These are phyloP conservation scores for Pluvialis apricaria DNA, from an alignment of 2,113 vertebrate genomes.

Conservation along the genomic window DNA sequence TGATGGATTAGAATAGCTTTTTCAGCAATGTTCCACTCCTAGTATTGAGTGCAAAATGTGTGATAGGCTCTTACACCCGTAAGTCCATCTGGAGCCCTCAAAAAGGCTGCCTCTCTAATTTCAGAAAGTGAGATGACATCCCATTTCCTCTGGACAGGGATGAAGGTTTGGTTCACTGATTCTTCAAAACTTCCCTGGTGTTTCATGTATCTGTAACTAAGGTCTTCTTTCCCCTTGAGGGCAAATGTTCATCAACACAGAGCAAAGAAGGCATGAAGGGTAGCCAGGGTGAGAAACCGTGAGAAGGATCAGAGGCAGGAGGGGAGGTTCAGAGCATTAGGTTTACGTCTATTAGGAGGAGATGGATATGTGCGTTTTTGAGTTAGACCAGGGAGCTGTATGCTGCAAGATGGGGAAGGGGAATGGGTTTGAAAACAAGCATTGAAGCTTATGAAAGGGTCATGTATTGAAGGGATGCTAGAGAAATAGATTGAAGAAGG, in stretches of 20 bases:
- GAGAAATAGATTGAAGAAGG: not conserved
- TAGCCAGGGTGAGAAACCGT: not conserved
- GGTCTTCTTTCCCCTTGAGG: slow-evolving; percentile 2
- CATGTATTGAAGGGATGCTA: not conserved
- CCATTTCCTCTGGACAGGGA: not conserved
- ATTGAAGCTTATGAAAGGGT: slow-evolving; percentile 20
- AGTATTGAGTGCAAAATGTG: not conserved
- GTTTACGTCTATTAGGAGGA: slow-evolving; percentile 5
- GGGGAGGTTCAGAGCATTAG: not conserved
- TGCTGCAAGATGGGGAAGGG: not conserved
- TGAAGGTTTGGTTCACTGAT: not conserved
- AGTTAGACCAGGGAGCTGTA: not conserved
- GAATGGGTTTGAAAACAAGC: slow-evolving; percentile 35
- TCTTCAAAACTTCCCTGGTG: slow-evolving; percentile 4
- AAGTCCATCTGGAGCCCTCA: not conserved
- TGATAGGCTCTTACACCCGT: not conserved
- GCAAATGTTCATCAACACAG: slow-evolving; percentile 15
- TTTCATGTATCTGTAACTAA: slow-evolving; percentile 10
- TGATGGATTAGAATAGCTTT: not conserved
- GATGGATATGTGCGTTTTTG: not conserved
- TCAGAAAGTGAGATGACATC: slow-evolving; percentile 10
- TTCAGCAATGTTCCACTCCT: not conserved
- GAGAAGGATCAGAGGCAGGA: slow-evolving; percentile 1
- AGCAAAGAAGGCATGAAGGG: not conserved
- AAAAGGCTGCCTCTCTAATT: not conserved